Conservation (phyloP, 2,797 vertebrate genomes). For the Mus minutoides region DNA sequence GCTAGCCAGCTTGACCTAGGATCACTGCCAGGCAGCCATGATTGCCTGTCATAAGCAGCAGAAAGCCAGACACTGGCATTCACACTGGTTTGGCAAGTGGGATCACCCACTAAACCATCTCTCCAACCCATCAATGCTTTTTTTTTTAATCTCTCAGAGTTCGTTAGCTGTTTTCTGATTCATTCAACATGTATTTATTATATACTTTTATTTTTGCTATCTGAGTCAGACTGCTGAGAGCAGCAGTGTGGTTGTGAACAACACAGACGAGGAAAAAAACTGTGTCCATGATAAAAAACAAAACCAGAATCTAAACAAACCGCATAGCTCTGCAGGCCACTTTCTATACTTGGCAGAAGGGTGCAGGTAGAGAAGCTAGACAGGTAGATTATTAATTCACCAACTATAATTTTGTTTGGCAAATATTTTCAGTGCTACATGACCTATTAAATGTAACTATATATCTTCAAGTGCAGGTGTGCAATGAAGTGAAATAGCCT, state of each 20-base stretch:
- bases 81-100: background rate
- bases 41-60: background rate
- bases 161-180: constrained; percentile 37
- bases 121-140: background rate
- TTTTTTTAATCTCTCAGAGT: constrained; percentile 39
- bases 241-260: background rate
- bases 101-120: background rate
- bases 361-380: background rate
- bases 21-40: background rate
- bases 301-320: background rate
- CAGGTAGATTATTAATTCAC: background rate
- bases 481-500: constrained; percentile 42
- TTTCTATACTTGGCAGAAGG: background rate
- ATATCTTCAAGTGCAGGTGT: background rate
- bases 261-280: background rate
- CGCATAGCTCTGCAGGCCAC: background rate
- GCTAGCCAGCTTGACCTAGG: background rate
- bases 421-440: constrained; percentile 29
- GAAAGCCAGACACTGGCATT: background rate
- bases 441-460: background rate
- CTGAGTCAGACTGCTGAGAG: background rate
- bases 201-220: constrained; percentile 3
- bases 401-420: background rate
- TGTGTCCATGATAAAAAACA: background rate
- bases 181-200: constrained; percentile 22